Conservation (phyloP, 2,888 invertebrate species). For the Cephus pygmeus region DNA sequence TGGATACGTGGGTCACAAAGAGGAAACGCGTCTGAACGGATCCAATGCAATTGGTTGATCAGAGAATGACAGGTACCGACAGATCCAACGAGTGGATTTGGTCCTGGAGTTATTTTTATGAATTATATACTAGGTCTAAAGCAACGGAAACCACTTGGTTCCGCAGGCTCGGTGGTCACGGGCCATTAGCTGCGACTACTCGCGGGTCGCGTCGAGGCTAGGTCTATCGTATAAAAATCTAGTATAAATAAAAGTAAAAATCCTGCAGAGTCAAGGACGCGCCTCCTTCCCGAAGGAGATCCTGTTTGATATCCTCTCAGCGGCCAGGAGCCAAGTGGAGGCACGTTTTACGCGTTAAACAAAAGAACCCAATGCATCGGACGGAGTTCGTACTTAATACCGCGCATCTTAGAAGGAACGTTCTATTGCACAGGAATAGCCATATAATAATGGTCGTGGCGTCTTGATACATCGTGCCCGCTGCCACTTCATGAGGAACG, state of each 20-base stretch:
- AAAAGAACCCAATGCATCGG: background rate
- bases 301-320: background rate
- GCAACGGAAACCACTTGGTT: background rate
- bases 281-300: background rate
- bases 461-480: constrained; percentile 31
- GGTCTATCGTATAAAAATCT: background rate
- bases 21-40: no score
- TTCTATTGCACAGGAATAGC: background rate
- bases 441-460: constrained; percentile 38
- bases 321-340: background rate
- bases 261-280: background rate
- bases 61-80: background rate
- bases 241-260: background rate
- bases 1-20: background rate
- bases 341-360: background rate
- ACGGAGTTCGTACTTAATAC: background rate
- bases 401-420: background rate
- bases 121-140: background rate
- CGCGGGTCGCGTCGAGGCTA: background rate
- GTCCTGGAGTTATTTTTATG: background rate
- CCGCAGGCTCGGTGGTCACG: background rate
- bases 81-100: background rate
- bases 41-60: background rate
- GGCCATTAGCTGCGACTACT: background rate
- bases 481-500: constrained; percentile 9